Conservation (phyloP, 2,113 vertebrate species). For the Anas platyrhynchos region DNA sequence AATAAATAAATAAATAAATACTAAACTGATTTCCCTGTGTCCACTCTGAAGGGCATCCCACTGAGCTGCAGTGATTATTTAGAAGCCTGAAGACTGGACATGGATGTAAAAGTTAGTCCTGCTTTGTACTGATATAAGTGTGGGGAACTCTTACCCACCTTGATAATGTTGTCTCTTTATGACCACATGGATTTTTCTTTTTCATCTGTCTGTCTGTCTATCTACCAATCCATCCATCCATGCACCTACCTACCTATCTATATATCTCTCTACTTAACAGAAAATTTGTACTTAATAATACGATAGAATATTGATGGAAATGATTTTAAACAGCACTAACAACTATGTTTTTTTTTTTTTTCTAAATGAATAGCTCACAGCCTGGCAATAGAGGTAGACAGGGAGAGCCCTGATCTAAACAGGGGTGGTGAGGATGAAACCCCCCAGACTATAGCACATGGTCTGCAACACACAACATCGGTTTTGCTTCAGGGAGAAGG, state of each 20-base stretch:
- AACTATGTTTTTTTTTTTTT: not conserved
- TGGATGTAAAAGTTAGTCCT: not conserved
- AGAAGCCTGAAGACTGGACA: not conserved
- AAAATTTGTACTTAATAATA: not conserved
- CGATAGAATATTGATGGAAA: not conserved
- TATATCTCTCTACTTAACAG: not conserved
- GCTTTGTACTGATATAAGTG: not conserved
- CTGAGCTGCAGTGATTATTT: not conserved
- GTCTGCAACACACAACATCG: not conserved
- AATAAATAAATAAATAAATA: not conserved
- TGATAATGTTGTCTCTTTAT: not conserved
- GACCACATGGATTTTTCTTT: not conserved
- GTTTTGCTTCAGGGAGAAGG: not conserved
- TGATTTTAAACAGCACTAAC: not conserved
- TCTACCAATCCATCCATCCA: too few relatives aligned
- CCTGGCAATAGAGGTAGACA: not conserved
- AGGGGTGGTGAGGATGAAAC: not conserved
- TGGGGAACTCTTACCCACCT: not conserved
- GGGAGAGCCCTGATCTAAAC: not conserved
- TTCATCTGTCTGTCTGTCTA: not conserved
- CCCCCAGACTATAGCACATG: not conserved
- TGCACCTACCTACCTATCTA: not conserved
- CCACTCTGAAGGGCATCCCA: not conserved
- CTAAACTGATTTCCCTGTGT: not conserved
- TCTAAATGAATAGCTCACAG: not conserved